A percentile compares a stretch with the other conserved stretches of the same genome.
These are phyloP conservation scores for Caenorhabditis sp. DNA, from an alignment of 2,888 invertebrate species.

Conservation along the genomic window DNA sequence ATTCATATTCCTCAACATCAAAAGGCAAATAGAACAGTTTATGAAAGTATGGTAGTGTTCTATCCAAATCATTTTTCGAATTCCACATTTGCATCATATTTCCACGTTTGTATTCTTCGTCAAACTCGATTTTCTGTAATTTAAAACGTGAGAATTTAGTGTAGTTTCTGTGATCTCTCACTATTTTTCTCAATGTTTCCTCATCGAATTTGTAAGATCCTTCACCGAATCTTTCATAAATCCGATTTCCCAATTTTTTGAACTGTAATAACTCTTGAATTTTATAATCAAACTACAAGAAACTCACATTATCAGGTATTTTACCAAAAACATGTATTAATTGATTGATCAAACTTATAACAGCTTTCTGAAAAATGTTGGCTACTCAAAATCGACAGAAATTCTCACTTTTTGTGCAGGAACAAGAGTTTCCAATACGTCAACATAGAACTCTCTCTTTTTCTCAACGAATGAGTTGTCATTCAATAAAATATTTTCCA, in stretches of 20 bases:
- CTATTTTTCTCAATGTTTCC: background rate
- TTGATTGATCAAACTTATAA: background rate
- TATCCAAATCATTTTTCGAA: background rate
- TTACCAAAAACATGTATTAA: background rate
- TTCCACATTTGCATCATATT: constrained; percentile 7
- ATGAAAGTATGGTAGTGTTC: background rate
- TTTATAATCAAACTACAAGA: no score
- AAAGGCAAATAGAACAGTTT: background rate
- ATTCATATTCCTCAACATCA: background rate
- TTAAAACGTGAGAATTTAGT: background rate
- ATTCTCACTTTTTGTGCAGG: background rate
- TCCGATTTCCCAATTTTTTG: background rate
- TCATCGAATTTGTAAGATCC: background rate
- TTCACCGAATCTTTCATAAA: background rate
- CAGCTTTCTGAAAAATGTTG: background rate
- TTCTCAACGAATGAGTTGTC: background rate
- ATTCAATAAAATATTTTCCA: background rate
- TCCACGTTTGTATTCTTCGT: background rate
- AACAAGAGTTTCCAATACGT: background rate
- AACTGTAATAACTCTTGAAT: background rate
- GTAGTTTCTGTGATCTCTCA: background rate
- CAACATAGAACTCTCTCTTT: background rate
- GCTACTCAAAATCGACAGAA: no score
- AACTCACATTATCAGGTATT: constrained; percentile 1
- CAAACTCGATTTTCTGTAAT: no score